Evolutionary conservation across 2,888 invertebrate species (phyloP).

Genomic region (Meganola albula): DNA sequence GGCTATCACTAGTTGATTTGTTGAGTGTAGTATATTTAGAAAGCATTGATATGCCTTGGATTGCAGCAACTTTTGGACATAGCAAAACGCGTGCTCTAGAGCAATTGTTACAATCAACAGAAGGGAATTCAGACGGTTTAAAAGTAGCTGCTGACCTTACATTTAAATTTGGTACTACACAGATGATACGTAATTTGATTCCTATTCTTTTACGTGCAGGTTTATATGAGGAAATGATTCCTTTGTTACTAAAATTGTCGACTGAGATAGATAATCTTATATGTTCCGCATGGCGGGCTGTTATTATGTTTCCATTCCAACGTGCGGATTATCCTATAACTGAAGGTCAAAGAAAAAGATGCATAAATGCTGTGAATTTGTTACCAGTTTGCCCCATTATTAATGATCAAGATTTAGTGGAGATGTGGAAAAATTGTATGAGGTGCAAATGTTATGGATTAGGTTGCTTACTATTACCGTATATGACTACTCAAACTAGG

Average conservation of each 20-base stretch:
- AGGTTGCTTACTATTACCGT: constrained; percentile 66
- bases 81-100: constrained; percentile 59
- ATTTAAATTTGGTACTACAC: constrained; percentile 47
- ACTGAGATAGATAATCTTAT: constrained; percentile 50
- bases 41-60: constrained; percentile 68
- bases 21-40: constrained; percentile 60
- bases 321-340: constrained; percentile 69
- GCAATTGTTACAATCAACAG: constrained; percentile 53
- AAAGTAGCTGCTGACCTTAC: constrained; percentile 55
- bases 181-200: constrained; percentile 48
- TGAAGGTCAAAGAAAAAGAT: constrained; percentile 61
- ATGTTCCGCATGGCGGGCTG: constrained; percentile 60
- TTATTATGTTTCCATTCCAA: constrained; percentile 65
- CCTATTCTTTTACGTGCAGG: constrained; percentile 48
- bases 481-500: constrained; percentile 57
- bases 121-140: constrained; percentile 51
- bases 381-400: constrained; percentile 64
- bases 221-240: constrained; percentile 59
- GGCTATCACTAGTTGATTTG: constrained; percentile 62
- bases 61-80: constrained; percentile 60
- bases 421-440: constrained; percentile 69
- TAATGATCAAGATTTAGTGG: constrained; percentile 63
- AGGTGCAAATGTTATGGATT: constrained; percentile 63
- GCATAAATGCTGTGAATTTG: constrained; percentile 62
- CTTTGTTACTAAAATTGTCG: constrained; percentile 53